These are phyloP conservation scores for Paragorgia papillata DNA, from an alignment of 92 coral and sea anemone genomes.

Conservation along the genomic window DNA sequence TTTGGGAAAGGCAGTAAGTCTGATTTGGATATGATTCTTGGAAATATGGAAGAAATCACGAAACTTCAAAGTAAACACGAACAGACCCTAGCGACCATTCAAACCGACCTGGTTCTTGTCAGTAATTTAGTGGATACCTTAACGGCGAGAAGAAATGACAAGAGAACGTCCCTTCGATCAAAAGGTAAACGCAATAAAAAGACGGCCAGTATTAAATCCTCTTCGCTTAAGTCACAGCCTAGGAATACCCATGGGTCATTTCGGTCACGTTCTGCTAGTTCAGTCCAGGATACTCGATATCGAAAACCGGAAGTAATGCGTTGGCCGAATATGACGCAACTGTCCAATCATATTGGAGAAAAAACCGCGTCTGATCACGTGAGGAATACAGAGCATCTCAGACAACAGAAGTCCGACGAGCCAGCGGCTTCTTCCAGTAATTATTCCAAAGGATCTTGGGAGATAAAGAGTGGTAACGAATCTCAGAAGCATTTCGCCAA, in stretches of 20 bases:
- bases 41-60: conserved; percentile 35
- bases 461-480: neutral
- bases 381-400: neutral
- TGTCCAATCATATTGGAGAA: conserved; percentile 6
- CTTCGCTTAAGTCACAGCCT: neutral
- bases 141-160: neutral
- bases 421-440: neutral
- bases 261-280: too few species aligned
- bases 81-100: conserved; percentile 38
- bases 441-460: neutral
- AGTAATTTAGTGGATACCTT: conserved; percentile 19
- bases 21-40: conserved; percentile 40
- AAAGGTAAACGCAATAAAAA: conserved; percentile 6
- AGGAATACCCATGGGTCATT: too few species aligned
- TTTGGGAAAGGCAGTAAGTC: conserved; percentile 23
- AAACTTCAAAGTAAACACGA: conserved; percentile 36
- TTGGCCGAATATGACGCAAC: conserved; percentile 19
- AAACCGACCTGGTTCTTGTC: conserved; percentile 23
- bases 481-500: too few species aligned
- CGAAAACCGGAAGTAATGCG: conserved; percentile 1
- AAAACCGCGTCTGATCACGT: neutral
- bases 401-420: neutral
- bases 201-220: conserved; percentile 4
- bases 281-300: neutral
- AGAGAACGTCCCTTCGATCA: neutral